Percentiles rank a stretch among this genome's conserved stretches.
Evolutionary conservation across 2,888 invertebrate genomes (phyloP).

Genomic region (Perithous albicinctus): DNA sequence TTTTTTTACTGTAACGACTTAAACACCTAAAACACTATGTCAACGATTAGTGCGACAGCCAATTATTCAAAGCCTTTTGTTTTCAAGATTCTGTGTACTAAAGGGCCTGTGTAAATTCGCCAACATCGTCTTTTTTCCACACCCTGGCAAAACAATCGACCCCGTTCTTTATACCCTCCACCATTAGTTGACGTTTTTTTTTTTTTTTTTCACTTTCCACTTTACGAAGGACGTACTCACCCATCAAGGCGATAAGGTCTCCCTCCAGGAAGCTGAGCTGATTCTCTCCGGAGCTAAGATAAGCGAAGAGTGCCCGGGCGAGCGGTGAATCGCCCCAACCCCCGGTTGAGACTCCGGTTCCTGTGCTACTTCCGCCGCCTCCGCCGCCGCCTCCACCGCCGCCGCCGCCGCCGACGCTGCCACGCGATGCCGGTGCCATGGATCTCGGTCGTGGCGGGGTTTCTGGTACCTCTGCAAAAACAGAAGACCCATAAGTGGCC

Average conservation of each 20-base stretch:
- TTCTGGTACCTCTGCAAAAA: constrained; percentile 82
- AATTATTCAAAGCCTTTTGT: constrained; percentile 43
- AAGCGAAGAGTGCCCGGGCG: constrained; percentile 95
- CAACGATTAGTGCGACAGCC: constrained; percentile 34
- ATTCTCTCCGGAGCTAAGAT: constrained; percentile 94
- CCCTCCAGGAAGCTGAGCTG: constrained; percentile 97
- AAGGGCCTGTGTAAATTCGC: constrained; percentile 10
- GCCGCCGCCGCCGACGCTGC: constrained; percentile 80
- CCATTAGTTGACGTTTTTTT: constrained; percentile 33
- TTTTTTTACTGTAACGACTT: background rate
- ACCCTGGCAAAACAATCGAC: constrained; percentile 45
- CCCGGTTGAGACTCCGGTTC: constrained; percentile 75
- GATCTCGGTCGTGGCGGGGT: constrained; percentile 88
- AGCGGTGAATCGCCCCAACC: constrained; percentile 90
- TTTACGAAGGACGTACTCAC: constrained; percentile 77
- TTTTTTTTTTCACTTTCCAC: constrained; percentile 54
- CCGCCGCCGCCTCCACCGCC: constrained; percentile 79
- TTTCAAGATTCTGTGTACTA: background rate
- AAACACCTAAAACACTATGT: constrained; percentile 13
- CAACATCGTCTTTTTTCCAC: constrained; percentile 24
- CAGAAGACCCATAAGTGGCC: constrained; percentile 11
- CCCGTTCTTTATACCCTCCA: constrained; percentile 42
- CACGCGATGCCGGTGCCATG: constrained; percentile 85
- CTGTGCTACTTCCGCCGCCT: constrained; percentile 69
- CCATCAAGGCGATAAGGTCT: constrained; percentile 94